These are phyloP conservation scores for Salmo trutta DNA, from an alignment of 2,797 vertebrate genomes.

Conservation along the genomic window DNA sequence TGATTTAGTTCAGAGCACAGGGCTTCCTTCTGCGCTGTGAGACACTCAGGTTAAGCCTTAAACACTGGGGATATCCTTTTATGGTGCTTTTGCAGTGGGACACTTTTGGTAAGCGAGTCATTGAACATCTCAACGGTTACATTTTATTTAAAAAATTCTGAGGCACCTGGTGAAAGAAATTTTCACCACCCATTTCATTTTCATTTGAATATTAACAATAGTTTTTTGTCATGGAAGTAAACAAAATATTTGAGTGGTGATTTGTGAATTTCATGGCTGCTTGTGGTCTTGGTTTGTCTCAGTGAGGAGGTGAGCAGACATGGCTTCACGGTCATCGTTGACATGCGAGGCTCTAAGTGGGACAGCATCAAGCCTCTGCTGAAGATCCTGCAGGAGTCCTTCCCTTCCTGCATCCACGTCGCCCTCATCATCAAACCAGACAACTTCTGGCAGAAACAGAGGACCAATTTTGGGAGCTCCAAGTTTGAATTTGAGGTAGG, in stretches of 20 bases:
- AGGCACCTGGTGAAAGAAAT: background rate
- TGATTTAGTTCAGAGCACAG: conserved; percentile 12
- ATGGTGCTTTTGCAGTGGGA: conserved; percentile 4
- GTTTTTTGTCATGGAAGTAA: background rate
- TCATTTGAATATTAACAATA: background rate
- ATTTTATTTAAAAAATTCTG: background rate
- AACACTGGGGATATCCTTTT: conserved; percentile 14
- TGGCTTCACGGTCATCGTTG: conserved; percentile 98
- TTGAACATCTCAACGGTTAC: background rate
- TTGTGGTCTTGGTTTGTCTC: background rate
- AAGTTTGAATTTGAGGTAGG: conserved; percentile 98
- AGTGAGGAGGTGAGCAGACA: conserved; percentile 86
- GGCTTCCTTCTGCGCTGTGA: conserved; percentile 12
- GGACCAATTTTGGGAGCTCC: conserved; percentile 97
- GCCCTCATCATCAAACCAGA: conserved; percentile 98
- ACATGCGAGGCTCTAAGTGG: conserved; percentile 99
- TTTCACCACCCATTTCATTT: background rate
- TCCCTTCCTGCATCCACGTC: conserved; percentile 87
- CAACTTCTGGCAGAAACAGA: conserved; percentile 99
- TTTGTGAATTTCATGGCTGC: background rate
- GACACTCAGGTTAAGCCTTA: background rate
- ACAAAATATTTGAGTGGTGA: background rate
- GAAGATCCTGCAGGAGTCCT: conserved; percentile 96
- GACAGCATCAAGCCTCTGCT: conserved; percentile 98
- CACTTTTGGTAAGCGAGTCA: conserved; percentile 5